Conservation (phyloP, 2,888 invertebrate species). For the Panopea generosa region DNA sequence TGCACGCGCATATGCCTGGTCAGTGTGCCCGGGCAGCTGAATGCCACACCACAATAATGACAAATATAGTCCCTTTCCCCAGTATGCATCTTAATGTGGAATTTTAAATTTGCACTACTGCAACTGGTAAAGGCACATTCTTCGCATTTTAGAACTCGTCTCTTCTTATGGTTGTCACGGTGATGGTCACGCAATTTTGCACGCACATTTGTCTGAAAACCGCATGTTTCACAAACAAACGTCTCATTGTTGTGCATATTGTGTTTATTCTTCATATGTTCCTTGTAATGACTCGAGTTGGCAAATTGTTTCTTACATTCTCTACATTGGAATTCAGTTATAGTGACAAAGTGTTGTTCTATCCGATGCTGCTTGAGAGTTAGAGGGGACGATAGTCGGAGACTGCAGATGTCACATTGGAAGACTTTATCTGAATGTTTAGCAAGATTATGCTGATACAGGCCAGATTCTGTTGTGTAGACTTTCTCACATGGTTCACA, state of each 20-base stretch:
- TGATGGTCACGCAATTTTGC: slow-evolving; percentile 3
- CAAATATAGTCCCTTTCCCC: slow-evolving; percentile 24
- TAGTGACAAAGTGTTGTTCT: slow-evolving; percentile 34
- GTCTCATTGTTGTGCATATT: neutral
- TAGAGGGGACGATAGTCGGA: slow-evolving; percentile 24
- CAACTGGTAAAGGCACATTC: slow-evolving; percentile 16
- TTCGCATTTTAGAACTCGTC: slow-evolving; percentile 6
- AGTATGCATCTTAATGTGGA: slow-evolving; percentile 15
- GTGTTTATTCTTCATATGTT: slow-evolving; percentile 11
- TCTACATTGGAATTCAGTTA: slow-evolving; percentile 4
- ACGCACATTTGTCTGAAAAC: slow-evolving; percentile 1
- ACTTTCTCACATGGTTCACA: slow-evolving; percentile 23
- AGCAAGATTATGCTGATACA: slow-evolving; percentile 4
- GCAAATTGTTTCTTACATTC: slow-evolving; percentile 26
- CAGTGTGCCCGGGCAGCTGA: slow-evolving; percentile 27
- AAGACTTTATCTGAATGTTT: slow-evolving; percentile 11
- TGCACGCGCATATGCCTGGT: slow-evolving; percentile 42
- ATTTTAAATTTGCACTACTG: slow-evolving; percentile 3
- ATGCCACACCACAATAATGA: slow-evolving; percentile 46
- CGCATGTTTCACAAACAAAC: slow-evolving; percentile 19
- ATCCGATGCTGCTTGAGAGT: slow-evolving; percentile 47
- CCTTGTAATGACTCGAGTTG: slow-evolving; percentile 2
- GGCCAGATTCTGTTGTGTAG: slow-evolving; percentile 1
- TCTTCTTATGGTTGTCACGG: neutral
- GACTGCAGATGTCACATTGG: slow-evolving; percentile 32